These are phyloP conservation scores for Hycleus phaleratus DNA, from an alignment of 1,140 invertebrate species.

Conservation along the genomic window DNA sequence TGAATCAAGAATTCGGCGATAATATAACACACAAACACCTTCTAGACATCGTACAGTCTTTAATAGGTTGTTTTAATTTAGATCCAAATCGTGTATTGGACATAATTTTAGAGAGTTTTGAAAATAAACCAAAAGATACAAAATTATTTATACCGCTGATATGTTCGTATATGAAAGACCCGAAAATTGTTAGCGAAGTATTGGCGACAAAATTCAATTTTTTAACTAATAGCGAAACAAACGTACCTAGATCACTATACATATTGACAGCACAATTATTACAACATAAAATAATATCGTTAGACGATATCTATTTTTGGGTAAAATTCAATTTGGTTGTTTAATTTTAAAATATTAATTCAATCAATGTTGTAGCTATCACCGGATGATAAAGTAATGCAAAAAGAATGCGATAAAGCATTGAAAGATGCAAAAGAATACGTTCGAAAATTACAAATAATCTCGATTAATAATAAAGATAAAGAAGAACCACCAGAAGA, in stretches of 20 bases:
- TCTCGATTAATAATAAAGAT: constrained; percentile 77
- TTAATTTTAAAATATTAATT: background rate
- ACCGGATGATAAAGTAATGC: constrained; percentile 76
- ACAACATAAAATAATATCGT: constrained; percentile 74
- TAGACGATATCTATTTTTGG: constrained; percentile 89
- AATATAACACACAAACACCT: constrained; percentile 52
- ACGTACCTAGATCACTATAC: constrained; percentile 77
- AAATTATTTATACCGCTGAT: constrained; percentile 78
- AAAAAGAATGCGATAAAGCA: constrained; percentile 73
- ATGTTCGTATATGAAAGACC: constrained; percentile 77
- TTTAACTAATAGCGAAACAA: constrained; percentile 52
- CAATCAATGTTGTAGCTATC: constrained; percentile 52
- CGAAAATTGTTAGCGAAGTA: constrained; percentile 82
- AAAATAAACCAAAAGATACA: constrained; percentile 69
- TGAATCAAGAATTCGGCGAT: constrained; percentile 78
- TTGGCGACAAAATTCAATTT: constrained; percentile 90
- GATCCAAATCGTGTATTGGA: constrained; percentile 98
- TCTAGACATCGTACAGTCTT: constrained; percentile 81
- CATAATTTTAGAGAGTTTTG: constrained; percentile 94
- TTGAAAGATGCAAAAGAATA: constrained; percentile 81
- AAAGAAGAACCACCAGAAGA: constrained; percentile 62
- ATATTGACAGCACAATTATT: constrained; percentile 83
- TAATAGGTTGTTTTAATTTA: constrained; percentile 97
- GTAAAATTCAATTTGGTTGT: constrained; percentile 45
- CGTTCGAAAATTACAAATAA: constrained; percentile 75